Conservation (phyloP, 2,797 vertebrate species). For the Cossypha caffra region DNA sequence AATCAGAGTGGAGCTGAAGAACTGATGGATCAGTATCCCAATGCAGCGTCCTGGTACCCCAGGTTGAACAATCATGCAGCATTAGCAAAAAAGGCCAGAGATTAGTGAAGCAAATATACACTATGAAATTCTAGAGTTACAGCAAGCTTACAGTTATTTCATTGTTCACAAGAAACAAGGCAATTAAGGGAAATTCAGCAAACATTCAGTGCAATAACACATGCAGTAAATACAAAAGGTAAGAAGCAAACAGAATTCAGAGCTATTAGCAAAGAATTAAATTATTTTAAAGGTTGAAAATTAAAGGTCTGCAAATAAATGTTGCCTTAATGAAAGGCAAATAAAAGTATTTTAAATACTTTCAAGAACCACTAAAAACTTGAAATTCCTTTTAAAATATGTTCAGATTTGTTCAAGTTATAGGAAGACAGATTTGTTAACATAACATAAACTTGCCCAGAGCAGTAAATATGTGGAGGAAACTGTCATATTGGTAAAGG, state of each 20-base stretch:
- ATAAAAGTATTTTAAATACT: neutral
- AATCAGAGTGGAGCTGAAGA: constrained; percentile 99
- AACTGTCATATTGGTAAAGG: constrained; percentile 89
- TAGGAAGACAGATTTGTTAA: constrained; percentile 61
- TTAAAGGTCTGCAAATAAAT: constrained; percentile 15
- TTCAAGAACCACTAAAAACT: neutral
- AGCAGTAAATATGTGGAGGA: constrained; percentile 91
- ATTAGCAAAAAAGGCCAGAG: constrained; percentile 89
- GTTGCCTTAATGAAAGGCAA: constrained; percentile 24
- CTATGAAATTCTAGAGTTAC: constrained; percentile 73
- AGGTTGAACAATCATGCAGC: constrained; percentile 93
- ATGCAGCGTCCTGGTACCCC: constrained; percentile 94
- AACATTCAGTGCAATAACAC: constrained; percentile 50
- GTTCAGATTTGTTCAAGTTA: constrained; percentile 35
- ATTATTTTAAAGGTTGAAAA: constrained; percentile 45
- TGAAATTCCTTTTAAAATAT: constrained; percentile 11
- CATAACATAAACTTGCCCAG: constrained; percentile 76
- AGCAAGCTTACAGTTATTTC: constrained; percentile 58
- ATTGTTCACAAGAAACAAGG: constrained; percentile 57
- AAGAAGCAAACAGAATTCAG: constrained; percentile 60
- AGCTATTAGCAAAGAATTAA: constrained; percentile 51
- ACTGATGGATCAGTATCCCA: constrained; percentile 99
- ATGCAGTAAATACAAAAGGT: constrained; percentile 66
- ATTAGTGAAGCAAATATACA: constrained; percentile 82
- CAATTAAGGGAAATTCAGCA: constrained; percentile 53